These are phyloP conservation scores for Thunnus thynnus DNA, from an alignment of 2,113 vertebrate species.

Conservation along the genomic window DNA sequence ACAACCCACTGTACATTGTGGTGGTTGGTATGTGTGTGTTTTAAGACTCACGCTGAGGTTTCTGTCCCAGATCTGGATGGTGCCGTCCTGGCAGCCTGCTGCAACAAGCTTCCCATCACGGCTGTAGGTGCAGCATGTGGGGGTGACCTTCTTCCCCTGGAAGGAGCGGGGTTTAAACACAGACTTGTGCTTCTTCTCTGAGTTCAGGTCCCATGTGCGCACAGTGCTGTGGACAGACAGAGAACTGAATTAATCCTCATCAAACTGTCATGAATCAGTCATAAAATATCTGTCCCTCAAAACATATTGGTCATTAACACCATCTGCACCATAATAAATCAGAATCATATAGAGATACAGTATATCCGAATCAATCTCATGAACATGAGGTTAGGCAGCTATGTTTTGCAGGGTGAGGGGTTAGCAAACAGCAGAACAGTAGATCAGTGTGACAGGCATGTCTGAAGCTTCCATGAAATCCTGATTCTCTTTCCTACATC, in stretches of 20 bases:
- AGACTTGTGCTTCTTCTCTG: conserved; percentile 93
- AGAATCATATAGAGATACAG: conserved; percentile 7
- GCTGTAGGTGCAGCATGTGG: conserved; percentile 94
- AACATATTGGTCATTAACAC: conserved; percentile 48
- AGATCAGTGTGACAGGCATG: conserved; percentile 77
- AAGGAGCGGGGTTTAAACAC: conserved; percentile 94
- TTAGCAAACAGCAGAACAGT: conserved; percentile 59
- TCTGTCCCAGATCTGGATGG: conserved; percentile 98
- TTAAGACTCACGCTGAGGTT: conserved; percentile 92
- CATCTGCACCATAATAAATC: conserved; percentile 39
- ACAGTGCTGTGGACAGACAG: conserved; percentile 88
- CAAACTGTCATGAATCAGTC: conserved; percentile 22
- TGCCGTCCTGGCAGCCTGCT: conserved; percentile 96
- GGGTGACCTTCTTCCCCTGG: conserved; percentile 94
- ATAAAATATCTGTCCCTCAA: conserved; percentile 34
- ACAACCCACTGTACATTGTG: conserved; percentile 40
- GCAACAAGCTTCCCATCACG: conserved; percentile 95
- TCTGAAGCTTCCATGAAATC: conserved; percentile 75
- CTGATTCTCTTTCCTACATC: conserved; percentile 84
- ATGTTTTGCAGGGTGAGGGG: conserved; percentile 36
- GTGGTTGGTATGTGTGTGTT: conserved; percentile 15
- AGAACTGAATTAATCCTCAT: conserved; percentile 16
- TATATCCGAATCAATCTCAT: conserved; percentile 18
- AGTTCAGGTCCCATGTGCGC: conserved; percentile 94
- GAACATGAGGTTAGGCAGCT: conserved; percentile 55